These are phyloP conservation scores for Cinclus mexicanus DNA, from an alignment of 2,113 vertebrate genomes.

Conservation along the genomic window DNA sequence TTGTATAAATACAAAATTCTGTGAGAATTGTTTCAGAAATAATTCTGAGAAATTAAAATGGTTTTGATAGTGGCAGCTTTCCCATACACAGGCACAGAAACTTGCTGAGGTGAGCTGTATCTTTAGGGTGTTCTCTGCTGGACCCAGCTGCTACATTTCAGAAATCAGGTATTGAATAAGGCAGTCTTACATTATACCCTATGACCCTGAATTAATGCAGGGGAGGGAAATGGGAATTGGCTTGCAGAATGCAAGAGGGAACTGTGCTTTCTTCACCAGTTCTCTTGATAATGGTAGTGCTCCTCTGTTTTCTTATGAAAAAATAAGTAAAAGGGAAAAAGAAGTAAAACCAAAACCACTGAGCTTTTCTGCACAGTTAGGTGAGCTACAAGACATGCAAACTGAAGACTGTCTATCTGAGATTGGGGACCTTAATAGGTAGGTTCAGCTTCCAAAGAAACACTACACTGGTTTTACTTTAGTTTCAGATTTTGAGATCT, in stretches of 20 bases:
- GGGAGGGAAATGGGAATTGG: not conserved
- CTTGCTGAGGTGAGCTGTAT: not conserved
- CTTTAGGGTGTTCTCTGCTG: not conserved
- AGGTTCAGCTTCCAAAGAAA: not conserved
- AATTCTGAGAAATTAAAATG: not conserved
- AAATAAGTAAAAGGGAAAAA: not conserved
- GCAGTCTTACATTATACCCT: not conserved
- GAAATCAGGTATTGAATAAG: not conserved
- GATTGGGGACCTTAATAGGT: not conserved
- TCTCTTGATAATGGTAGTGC: not conserved
- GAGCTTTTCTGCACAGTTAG: not conserved
- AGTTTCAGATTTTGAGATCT: not conserved
- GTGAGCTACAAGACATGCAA: not conserved
- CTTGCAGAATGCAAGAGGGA: not conserved
- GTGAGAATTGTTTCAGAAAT: not conserved
- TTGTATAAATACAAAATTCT: not conserved
- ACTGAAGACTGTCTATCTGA: not conserved
- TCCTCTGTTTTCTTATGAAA: not conserved
- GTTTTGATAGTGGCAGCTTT: not conserved
- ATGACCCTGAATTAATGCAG: not conserved
- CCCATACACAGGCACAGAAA: not conserved
- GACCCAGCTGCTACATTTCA: not conserved
- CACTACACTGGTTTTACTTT: not conserved
- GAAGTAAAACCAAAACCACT: not conserved
- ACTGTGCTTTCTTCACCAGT: not conserved